Base-by-base conservation (phyloP, 1,140 invertebrate species). In the Drosophila ironensis region DNA sequence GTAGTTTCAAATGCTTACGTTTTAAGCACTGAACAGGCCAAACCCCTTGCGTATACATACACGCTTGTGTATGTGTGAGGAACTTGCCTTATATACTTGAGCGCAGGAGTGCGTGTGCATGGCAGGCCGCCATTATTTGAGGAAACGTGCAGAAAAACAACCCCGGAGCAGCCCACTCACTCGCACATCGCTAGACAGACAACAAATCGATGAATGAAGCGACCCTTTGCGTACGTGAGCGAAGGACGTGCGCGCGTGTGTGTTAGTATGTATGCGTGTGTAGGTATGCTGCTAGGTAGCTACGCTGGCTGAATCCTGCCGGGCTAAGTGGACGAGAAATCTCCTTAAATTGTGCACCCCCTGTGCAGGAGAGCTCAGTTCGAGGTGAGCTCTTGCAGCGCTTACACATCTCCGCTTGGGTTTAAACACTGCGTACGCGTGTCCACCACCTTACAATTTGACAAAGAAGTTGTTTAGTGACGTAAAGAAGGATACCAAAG, bases 141-240 rank as follows among this genome's bases (percentile, higher is more conserved):
- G 33, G 38, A 14, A 33, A 12, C 8, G 12, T 9, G 37, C 40
- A 38, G 53, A 20, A 82, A 80, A 75, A 69, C 74, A 61, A 80
- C 80, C 80, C 80, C 52, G 61, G 46, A 74, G 52, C 68, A 52
- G 56, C 48, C 56, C 51, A 81, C 75, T 87, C 71, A 56, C 71
- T 87, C 81, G 35, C 72, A 64, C 75, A 52, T 52, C 19, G 14
- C 40, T 61, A 73, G 64, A 87, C 73, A 81, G 64, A 61, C 81
- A 76, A 59, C 72, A 88, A 88, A 84, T 84, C 78, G 67, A 88
- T 88, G 84, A 88, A 88, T 88, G 84, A 73, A 87, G 78, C 52
- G 61, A 40, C 42, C 42, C 37, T 27, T 30, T 16, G 11, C 50
- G 47, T 38, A 47, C 40, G 37, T 63, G 33, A 61, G 56, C 47